Conservation (phyloP, 1,140 invertebrate species). For the Bilobella aurantiaca region DNA sequence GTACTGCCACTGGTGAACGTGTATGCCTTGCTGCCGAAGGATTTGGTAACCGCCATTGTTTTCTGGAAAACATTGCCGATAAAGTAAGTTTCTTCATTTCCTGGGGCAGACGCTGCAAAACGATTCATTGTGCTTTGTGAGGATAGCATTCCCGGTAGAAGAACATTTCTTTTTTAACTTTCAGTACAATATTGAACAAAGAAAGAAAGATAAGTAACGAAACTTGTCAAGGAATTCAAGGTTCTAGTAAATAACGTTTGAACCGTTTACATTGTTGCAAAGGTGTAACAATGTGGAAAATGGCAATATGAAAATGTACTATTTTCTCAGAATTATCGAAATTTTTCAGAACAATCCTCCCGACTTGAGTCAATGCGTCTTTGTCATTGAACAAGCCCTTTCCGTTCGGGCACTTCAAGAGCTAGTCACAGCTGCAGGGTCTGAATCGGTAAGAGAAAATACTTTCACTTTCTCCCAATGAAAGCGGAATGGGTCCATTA, state of each 20-base stretch:
- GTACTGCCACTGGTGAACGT: constrained; percentile 85
- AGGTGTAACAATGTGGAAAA: too few species aligned
- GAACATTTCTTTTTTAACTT: not conserved
- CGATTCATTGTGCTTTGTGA: too few species aligned
- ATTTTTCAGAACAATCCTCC: constrained; percentile 82
- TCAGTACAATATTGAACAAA: not conserved
- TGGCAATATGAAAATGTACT: too few species aligned
- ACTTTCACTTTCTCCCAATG: not conserved
- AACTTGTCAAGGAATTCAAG: not conserved
- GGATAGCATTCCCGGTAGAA: too few species aligned
- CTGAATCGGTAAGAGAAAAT: constrained; percentile 62
- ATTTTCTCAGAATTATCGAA: too few species aligned
- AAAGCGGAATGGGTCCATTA: too few species aligned
- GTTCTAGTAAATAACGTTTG: not conserved
- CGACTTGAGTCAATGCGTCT: constrained; percentile 94
- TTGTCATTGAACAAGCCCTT: constrained; percentile 98
- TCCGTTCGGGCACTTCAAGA: constrained; percentile 97
- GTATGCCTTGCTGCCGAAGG: constrained; percentile 94
- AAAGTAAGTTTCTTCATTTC: constrained; percentile 64
- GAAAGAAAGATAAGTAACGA: not conserved
- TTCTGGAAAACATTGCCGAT: constrained; percentile 95
- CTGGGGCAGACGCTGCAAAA: too few species aligned
- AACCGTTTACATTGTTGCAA: not conserved
- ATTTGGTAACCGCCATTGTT: constrained; percentile 98
- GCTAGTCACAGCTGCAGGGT: constrained; percentile 82